Evolutionary conservation across 2,888 invertebrate genomes (phyloP), one percentile per base, ranked within the genome.

Genomic region (Drepana falcataria): DNA sequence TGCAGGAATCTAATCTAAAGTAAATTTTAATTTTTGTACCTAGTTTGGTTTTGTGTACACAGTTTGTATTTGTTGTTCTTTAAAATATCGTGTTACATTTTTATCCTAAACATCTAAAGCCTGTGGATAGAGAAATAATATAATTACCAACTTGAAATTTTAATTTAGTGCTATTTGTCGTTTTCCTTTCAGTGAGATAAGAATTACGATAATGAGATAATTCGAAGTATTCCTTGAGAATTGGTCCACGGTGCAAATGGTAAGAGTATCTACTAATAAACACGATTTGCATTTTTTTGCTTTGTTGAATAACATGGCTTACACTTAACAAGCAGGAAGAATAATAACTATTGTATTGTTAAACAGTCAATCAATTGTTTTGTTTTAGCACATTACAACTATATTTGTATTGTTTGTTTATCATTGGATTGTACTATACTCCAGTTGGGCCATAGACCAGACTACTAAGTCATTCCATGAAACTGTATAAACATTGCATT

Each of bases 121-220:
- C 44, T 9, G 44, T 44, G 44, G 44, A 44, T 44, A 9, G 44
- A 44, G 9, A 4, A 9, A 6, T 7, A 44, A 3, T 44, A 9
- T 44, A 7, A 44, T 44, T 6, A 9, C 4, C 9, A 9, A 44
- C 44, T 44, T 9, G 9, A 3, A 44, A 44, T 9, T 7, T 9
- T 44, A 44, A 44, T 44, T 6, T 9, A 9, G 44, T 44, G 44
- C 3, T 44, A 44, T 44, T 44, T 41, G 41, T 41, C 41, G 41
- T 77, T 83, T 88, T 84, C 81, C 77, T 86, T 85, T 68, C 78
- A 82, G 77, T 76, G 75, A 79, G 88, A 85, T 87, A 87, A 85
- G 86, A 76, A 75, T 71, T 68, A 76, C 73, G 85, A 81, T 85
- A 83, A 85, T 83, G 80, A 82, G 80, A 75, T 87, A 85, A 83